phyloP scores from a whole-genome alignment of 1,140 invertebrate species.

The Papilio aristodemus region DNA sequence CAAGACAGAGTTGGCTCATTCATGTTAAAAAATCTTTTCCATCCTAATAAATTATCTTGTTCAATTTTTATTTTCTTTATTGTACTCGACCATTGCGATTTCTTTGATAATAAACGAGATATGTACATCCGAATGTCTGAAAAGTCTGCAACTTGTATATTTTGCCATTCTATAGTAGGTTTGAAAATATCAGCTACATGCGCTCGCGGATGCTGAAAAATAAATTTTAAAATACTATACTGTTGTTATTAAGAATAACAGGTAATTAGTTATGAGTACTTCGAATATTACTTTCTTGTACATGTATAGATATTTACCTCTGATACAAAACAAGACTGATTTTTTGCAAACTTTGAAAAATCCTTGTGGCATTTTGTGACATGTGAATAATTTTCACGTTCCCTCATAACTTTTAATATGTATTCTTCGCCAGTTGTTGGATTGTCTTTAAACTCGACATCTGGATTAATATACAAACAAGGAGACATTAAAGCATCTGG shows the following conservation, averaged over 20 bases:
- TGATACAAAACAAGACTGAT: slow-evolving; percentile 61
- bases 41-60: slow-evolving; percentile 42
- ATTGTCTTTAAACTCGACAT: slow-evolving; percentile 59
- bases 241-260: no score
- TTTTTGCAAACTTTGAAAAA: slow-evolving; percentile 55
- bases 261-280: no score
- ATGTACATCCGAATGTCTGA: slow-evolving; percentile 66
- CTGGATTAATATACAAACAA: slow-evolving; percentile 59
- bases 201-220: slow-evolving; percentile 50
- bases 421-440: slow-evolving; percentile 71
- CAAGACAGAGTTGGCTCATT: slow-evolving; percentile 60
- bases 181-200: slow-evolving; percentile 60
- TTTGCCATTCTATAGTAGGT: slow-evolving; percentile 75
- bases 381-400: slow-evolving; percentile 56
- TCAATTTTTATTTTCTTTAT: slow-evolving; percentile 46
- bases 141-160: slow-evolving; percentile 72
- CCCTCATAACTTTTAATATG: slow-evolving; percentile 64
- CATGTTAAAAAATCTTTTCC: slow-evolving; percentile 59
- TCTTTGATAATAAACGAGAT: slow-evolving; percentile 50
- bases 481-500: slow-evolving; percentile 47
- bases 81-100: slow-evolving; percentile 47
- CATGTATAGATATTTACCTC: slow-evolving; percentile 49
- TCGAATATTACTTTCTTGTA: neutral
- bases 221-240: slow-evolving; percentile 18
- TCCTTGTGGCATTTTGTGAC: slow-evolving; percentile 60